These are phyloP conservation scores for Iphiclides podalirius DNA, from an alignment of 2,888 invertebrate species.

Conservation along the genomic window DNA sequence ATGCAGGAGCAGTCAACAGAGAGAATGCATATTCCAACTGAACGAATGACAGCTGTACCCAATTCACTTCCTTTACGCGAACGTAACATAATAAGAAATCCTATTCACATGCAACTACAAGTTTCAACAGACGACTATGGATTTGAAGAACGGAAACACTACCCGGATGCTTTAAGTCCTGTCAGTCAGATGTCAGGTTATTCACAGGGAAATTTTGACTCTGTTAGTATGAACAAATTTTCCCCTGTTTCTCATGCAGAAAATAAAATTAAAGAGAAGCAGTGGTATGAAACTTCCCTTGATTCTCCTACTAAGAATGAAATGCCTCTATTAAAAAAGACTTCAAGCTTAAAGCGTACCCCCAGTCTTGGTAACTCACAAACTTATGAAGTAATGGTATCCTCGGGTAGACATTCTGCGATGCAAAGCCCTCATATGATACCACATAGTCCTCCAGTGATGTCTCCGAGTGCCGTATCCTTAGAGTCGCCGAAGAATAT, in stretches of 20 bases:
- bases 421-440: constrained; percentile 65
- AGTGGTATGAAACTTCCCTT: constrained; percentile 85
- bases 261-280: constrained; percentile 78
- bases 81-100: constrained; percentile 57
- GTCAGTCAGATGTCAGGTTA: constrained; percentile 68
- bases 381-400: constrained; percentile 66
- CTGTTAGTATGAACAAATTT: constrained; percentile 64
- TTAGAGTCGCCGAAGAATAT: constrained; percentile 90
- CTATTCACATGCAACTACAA: constrained; percentile 64
- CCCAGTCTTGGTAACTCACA: constrained; percentile 79
- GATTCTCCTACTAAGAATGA: constrained; percentile 77
- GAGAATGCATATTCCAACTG: constrained; percentile 49
- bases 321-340: constrained; percentile 57
- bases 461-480: constrained; percentile 75
- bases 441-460: constrained; percentile 57
- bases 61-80: constrained; percentile 67
- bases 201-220: constrained; percentile 62
- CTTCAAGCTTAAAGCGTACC: constrained; percentile 72
- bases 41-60: constrained; percentile 56
- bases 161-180: constrained; percentile 62
- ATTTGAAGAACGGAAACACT: constrained; percentile 52
- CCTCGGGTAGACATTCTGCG: constrained; percentile 66
- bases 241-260: constrained; percentile 67
- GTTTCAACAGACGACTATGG: constrained; percentile 68
- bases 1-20: constrained; percentile 59